Base-by-base conservation (phyloP, 1,140 invertebrate genomes). In the Akabosia matsudoensis region DNA sequence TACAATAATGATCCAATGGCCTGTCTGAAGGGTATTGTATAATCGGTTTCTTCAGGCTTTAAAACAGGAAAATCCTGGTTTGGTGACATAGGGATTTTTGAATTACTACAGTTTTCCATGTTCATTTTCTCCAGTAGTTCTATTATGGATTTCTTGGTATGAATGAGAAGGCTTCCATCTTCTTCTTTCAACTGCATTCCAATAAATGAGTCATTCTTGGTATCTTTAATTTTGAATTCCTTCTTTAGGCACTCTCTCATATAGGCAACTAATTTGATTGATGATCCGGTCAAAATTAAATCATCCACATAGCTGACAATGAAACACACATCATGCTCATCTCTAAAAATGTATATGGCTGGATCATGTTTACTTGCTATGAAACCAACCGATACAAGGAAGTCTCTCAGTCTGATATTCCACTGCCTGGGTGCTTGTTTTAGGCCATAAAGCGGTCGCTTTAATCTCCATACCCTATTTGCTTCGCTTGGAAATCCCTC, bases 351-450 rank as follows among this genome's bases (percentile, higher is more conserved):
- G 74, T 52, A 76, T 7, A 76, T 34, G 3, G 2, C 24, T 31
- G 74, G 51, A 28, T 76, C 74, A 28, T 24, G 2, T 26, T 34
- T 14, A n/a, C 28, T 45, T 24, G 45, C 2, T 3, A 4, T 1
- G 4, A 76, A 72, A 2, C 30, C 26, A 3, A 45, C 28, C 3
- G 4, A 26, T 31, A 24, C 22, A 1, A 76, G 45, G 22, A 51
- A 37, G 16, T 45, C 28, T 18, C 4, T 14, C 16, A 77, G 33
- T 14, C 22, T 18, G 30, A 61, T 80, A 76, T 86, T 84, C 84
- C 85, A 87, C n/a, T 79, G 82, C 31, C 83, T 78, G 22, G 84
- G 82, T 26, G 84, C 83, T 79, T 88, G 85, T 76, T 86, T 85
- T 13, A 87, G 71, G 2, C 84, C 84, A 76, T 86, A 86, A 7